A percentile compares a stretch with the other conserved stretches of the same genome.
Conservation (phyloP, 1,140 invertebrate species). For the Drosophila sulfurigaster region DNA sequence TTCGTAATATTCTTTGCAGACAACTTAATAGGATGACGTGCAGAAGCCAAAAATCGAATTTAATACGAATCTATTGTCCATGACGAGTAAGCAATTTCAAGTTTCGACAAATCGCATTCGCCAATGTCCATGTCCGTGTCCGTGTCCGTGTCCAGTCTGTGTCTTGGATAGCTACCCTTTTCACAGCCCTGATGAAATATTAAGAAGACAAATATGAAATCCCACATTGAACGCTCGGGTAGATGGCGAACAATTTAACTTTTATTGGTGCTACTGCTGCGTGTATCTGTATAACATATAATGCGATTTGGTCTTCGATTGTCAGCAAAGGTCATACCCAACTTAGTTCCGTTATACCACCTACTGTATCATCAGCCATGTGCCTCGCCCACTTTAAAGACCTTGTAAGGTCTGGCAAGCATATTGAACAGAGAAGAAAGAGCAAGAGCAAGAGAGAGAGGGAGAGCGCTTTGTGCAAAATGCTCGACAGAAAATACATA, state of each 20-base stretch:
- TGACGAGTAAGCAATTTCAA: slow-evolving; percentile 39
- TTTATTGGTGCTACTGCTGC: slow-evolving; percentile 65
- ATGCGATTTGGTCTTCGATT: slow-evolving; percentile 75
- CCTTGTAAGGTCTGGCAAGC: slow-evolving; percentile 47
- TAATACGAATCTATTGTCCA: slow-evolving; percentile 30
- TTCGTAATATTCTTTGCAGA: slow-evolving; percentile 14
- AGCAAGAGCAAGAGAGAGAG: slow-evolving; percentile 34
- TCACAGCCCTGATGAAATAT: slow-evolving; percentile 71
- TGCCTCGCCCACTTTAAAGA: slow-evolving; percentile 26
- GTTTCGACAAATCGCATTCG: slow-evolving; percentile 41
- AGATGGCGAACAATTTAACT: slow-evolving; percentile 73
- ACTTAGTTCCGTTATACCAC: slow-evolving; percentile 14
- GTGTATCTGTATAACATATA: slow-evolving; percentile 54
- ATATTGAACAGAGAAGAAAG: slow-evolving; percentile 35
- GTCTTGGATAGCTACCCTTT: slow-evolving; percentile 52
- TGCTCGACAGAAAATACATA: slow-evolving; percentile 40
- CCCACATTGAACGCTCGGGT: slow-evolving; percentile 63
- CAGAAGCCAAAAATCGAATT: slow-evolving; percentile 38
- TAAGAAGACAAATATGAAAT: slow-evolving; percentile 79
- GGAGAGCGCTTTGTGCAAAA: slow-evolving; percentile 29
- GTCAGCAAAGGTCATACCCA: slow-evolving; percentile 72
- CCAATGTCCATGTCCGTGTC: slow-evolving; percentile 10
- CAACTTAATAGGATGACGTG: background rate
- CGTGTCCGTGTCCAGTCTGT: background rate
- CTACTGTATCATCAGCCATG: background rate